Base-by-base conservation (phyloP, 2,113 vertebrate genomes). In the Seriola aureovittata region DNA sequence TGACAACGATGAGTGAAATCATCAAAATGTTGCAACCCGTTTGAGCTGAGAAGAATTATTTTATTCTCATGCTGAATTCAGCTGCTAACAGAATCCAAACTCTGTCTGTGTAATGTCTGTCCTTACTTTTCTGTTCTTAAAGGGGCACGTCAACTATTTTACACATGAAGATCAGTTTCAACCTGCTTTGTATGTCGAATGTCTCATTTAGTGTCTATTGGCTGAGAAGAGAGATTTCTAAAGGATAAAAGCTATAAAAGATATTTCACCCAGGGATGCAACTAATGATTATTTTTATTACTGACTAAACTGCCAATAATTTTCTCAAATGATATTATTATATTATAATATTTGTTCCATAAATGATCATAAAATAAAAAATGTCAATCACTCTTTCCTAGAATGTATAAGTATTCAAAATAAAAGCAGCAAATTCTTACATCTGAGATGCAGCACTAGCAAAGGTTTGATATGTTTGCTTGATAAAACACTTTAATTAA, bases 1-100 rank as follows among this genome's bases (percentile, higher is more conserved):
- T 78, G 64, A 74, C 36, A 21, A 29, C 29, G 29, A 67, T 8
- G 19, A 74, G 19, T 73, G 58, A 75, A 48, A 68, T 72, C 55
- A 68, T 69, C 42, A 63, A 16, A 76, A 32, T 71, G 62, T 38
- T 13, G n/a, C 29, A 17, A 36, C 42, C 12, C 8, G 52, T 48
- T 40, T 25, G 34, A 38, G 25, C 19, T 64, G 23, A 63, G 44
- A 57, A n/a, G 42, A 63, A 46, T 42, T 19, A 13, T 13, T 57
- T 7, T 64, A 19, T 55, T 58, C 23, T 58, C 23, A 6, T 19
- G 21, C 9, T 58, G 16, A 10, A 44, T 3, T 38, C 34, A 57
- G 16, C 17, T 59, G 50, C 44, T 3, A 13, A 29, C 29, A 29
- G 29, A 29, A 29, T 29, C 2, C 29, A 64, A 29, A 29, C 40